Conservation (phyloP, 2,888 invertebrate genomes). For the Cremastobaeus sp. region DNA sequence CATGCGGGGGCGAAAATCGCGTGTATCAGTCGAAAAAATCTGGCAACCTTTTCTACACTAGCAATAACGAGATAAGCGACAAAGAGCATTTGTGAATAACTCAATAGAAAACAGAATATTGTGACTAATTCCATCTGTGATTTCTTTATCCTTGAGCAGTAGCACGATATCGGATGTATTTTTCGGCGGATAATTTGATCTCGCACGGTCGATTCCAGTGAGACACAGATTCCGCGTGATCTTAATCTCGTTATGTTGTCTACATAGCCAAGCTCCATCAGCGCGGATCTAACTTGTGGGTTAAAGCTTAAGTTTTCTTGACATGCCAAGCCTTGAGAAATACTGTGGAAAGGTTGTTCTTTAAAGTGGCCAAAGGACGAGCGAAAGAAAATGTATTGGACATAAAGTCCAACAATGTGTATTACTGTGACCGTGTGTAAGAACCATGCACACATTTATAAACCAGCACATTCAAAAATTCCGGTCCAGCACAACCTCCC, state of each 20-base stretch:
- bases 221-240: conserved; percentile 63
- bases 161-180: conserved; percentile 20
- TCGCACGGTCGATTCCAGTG: conserved; percentile 54
- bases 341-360: conserved; percentile 2
- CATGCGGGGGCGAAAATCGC: too few species aligned
- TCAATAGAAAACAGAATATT: conserved; percentile 18
- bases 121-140: conserved; percentile 44
- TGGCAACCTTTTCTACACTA: too few species aligned
- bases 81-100: conserved; percentile 48
- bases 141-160: conserved; percentile 24
- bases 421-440: background rate
- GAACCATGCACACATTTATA: conserved; percentile 19
- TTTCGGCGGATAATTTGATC: conserved; percentile 62
- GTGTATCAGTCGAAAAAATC: too few species aligned
- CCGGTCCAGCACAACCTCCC: conserved; percentile 15
- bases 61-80: conserved; percentile 39
- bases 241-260: conserved; percentile 62
- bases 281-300: conserved; percentile 45
- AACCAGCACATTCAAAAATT: conserved; percentile 40
- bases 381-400: conserved; percentile 30
- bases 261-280: conserved; percentile 36
- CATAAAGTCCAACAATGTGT: conserved; percentile 21
- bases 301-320: conserved; percentile 34
- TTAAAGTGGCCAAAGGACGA: conserved; percentile 5
- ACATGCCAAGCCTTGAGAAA: conserved; percentile 22